Conservation (phyloP, 1,140 invertebrate species). For the Diorhabda sublineata region DNA sequence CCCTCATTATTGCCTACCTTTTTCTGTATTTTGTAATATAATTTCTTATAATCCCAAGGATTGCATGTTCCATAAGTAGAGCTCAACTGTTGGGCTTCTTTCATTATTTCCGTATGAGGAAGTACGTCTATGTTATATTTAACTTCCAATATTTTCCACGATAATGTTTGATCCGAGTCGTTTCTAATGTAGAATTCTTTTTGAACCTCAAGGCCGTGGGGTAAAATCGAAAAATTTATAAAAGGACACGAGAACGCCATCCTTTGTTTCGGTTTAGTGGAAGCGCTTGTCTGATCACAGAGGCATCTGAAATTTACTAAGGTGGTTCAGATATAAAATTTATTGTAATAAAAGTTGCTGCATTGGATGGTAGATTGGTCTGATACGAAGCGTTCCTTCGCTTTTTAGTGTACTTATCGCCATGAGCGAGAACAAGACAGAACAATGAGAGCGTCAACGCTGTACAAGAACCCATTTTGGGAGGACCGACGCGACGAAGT, state of each 20-base stretch:
- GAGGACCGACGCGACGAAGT: too few relatives aligned
- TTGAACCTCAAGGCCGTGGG: conserved; percentile 20
- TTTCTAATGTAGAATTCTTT: conserved; percentile 23
- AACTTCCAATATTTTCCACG: conserved; percentile 25
- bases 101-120: conserved; percentile 16
- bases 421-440: too few relatives aligned
- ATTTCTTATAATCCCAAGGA: background rate
- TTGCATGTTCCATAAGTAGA: conserved; percentile 7
- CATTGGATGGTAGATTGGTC: too few relatives aligned
- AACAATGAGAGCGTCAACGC: too few relatives aligned
- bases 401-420: too few relatives aligned
- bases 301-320: background rate
- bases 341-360: too few relatives aligned
- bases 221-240: conserved; percentile 24
- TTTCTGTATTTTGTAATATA: conserved; percentile 19
- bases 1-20: conserved; percentile 1
- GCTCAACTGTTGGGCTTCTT: conserved; percentile 12
- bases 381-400: too few relatives aligned
- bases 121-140: conserved; percentile 23
- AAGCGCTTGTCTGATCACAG: background rate
- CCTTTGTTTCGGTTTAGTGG: background rate
- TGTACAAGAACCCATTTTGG: too few relatives aligned
- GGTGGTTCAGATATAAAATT: too few relatives aligned
- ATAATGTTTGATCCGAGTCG: background rate
- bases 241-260: conserved; percentile 16